Conservation (phyloP, 2,113 vertebrate species). For the Euleptes europaea region DNA sequence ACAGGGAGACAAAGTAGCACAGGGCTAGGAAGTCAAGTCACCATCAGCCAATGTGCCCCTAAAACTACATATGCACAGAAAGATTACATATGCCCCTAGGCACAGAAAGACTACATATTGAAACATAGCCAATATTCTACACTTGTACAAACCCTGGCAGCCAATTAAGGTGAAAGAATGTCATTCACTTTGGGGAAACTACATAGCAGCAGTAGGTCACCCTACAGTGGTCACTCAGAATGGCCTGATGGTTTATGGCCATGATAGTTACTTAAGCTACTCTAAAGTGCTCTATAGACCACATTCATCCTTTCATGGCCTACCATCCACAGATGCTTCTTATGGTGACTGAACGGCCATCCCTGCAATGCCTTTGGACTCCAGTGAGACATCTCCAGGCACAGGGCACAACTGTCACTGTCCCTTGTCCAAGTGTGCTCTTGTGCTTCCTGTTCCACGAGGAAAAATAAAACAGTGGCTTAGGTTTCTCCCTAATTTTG, state of each 20-base stretch:
- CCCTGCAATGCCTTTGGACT: neutral
- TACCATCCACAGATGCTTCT: too few relatives aligned
- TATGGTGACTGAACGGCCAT: neutral
- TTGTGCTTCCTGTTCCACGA: neutral
- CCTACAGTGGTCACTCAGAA: neutral
- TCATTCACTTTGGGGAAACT: neutral
- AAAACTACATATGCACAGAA: too few relatives aligned
- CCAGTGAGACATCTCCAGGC: neutral
- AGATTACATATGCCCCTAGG: too few relatives aligned
- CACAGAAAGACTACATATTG: neutral
- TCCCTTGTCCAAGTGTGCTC: neutral
- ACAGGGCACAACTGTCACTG: neutral
- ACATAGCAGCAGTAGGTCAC: too few relatives aligned
- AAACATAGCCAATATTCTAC: neutral
- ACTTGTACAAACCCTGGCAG: neutral
- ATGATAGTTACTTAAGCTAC: neutral
- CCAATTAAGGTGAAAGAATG: neutral
- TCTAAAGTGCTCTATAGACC: neutral
- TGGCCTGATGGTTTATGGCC: neutral
- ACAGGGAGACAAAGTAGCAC: too few relatives aligned
- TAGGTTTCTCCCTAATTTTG: neutral
- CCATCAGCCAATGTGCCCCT: too few relatives aligned
- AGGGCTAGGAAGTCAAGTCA: too few relatives aligned
- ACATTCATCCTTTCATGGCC: neutral
- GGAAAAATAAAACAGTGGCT: neutral